These are phyloP conservation scores for Pseudopleuronectes americanus DNA, from an alignment of 2,797 vertebrate genomes.

Conservation along the genomic window DNA sequence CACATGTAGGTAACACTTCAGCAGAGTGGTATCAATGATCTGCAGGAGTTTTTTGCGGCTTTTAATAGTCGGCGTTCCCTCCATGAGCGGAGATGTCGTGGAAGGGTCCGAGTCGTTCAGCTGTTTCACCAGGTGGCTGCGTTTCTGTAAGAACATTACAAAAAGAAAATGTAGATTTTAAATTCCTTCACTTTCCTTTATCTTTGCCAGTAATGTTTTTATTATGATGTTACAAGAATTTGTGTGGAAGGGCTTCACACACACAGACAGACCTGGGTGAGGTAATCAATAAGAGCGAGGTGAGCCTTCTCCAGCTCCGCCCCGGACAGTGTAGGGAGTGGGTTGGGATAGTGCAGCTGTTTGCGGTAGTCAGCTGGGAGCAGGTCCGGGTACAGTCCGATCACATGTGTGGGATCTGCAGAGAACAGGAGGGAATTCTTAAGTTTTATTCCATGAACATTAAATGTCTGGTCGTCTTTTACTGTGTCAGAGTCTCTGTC, in stretches of 20 bases:
- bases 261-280: conserved; percentile 88
- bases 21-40: conserved; percentile 97
- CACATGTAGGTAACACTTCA: conserved; percentile 98
- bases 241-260: not conserved
- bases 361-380: conserved; percentile 96
- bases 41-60: conserved; percentile 97
- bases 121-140: conserved; percentile 96
- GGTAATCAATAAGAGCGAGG: conserved; percentile 98
- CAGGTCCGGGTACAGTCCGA: conserved; percentile 97
- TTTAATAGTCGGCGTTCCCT: conserved; percentile 97
- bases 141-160: conserved; percentile 84
- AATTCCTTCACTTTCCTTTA: not conserved
- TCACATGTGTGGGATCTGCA: conserved; percentile 97
- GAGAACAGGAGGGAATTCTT: conserved; percentile 33
- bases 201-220: not conserved
- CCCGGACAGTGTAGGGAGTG: conserved; percentile 90
- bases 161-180: not conserved
- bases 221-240: too few relatives aligned
- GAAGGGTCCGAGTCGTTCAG: conserved; percentile 95
- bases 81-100: conserved; percentile 95
- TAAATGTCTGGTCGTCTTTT: too few relatives aligned
- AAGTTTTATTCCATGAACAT: too few relatives aligned
- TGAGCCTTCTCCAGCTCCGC: conserved; percentile 97
- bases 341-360: conserved; percentile 97
- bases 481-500: too few relatives aligned